phyloP scores from a whole-genome alignment of 2,797 vertebrate species.

The Paratrypauchen microcephalus region DNA sequence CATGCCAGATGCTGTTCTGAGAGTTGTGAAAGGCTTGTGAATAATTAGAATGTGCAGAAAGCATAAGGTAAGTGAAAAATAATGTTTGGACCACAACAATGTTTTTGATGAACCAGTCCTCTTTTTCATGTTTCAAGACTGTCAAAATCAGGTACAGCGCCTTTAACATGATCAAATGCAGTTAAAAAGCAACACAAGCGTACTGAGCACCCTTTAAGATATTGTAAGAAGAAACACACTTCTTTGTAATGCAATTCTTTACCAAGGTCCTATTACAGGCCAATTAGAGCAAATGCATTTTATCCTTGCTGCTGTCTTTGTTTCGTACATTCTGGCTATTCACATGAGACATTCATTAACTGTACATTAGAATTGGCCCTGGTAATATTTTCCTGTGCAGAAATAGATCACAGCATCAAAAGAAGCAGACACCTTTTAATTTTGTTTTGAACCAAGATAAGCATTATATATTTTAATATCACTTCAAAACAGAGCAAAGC shows the following conservation, averaged over 20 bases:
- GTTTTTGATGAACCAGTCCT: no score
- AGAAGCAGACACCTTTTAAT: neutral
- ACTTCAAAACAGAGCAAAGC: constrained; percentile 5
- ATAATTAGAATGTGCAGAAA: no score
- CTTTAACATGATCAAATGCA: no score
- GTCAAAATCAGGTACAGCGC: no score
- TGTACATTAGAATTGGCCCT: neutral
- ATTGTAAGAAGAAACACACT: neutral
- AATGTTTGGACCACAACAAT: no score
- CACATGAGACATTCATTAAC: neutral
- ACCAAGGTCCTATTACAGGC: neutral
- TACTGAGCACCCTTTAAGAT: no score
- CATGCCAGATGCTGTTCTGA: no score
- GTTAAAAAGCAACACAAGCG: neutral
- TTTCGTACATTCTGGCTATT: neutral
- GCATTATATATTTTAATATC: constrained; percentile 1
- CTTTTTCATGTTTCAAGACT: no score
- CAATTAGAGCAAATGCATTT: neutral
- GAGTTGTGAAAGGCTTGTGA: no score
- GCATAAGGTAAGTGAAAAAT: no score
- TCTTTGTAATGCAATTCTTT: neutral
- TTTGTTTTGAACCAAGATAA: neutral
- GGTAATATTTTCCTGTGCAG: neutral
- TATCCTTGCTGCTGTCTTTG: neutral
- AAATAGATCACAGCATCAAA: neutral